Evolutionary conservation across 2,888 invertebrate species (phyloP).

Genomic region (Harpalus rubripes): DNA sequence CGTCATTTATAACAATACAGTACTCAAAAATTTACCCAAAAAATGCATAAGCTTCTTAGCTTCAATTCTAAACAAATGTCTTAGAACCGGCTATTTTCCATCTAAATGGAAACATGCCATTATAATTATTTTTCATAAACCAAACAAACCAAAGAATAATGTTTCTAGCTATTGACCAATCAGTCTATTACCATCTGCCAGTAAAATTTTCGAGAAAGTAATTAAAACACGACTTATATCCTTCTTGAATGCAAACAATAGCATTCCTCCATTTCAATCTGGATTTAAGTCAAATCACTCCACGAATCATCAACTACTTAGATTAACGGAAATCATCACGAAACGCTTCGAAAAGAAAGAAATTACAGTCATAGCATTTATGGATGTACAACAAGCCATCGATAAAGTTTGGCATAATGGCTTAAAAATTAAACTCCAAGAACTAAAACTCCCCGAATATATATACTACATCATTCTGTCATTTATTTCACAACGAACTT

Average conservation of each 20-base stretch:
- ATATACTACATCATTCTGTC: no score
- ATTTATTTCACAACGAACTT: no score
- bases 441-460: no score
- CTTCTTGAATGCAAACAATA: neutral
- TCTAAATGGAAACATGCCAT: no score
- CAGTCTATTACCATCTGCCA: slow-evolving; percentile 33
- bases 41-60: slow-evolving; percentile 66
- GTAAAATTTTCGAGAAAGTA: slow-evolving; percentile 18
- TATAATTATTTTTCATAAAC: no score
- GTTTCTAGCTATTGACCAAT: slow-evolving; percentile 49
- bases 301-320: no score
- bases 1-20: no score
- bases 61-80: no score
- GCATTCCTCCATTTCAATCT: slow-evolving; percentile 14
- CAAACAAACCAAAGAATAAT: neutral
- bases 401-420: slow-evolving; percentile 50
- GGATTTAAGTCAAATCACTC: slow-evolving; percentile 4
- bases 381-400: slow-evolving; percentile 54
- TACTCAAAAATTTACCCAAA: slow-evolving; percentile 68
- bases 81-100: no score
- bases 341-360: slow-evolving; percentile 9
- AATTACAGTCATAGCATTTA: slow-evolving; percentile 26
- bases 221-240: neutral
- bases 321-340: no score
- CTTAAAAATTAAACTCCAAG: no score